Conservation (phyloP, 1,140 invertebrate species). For the Drosophila equinoxialis region DNA sequence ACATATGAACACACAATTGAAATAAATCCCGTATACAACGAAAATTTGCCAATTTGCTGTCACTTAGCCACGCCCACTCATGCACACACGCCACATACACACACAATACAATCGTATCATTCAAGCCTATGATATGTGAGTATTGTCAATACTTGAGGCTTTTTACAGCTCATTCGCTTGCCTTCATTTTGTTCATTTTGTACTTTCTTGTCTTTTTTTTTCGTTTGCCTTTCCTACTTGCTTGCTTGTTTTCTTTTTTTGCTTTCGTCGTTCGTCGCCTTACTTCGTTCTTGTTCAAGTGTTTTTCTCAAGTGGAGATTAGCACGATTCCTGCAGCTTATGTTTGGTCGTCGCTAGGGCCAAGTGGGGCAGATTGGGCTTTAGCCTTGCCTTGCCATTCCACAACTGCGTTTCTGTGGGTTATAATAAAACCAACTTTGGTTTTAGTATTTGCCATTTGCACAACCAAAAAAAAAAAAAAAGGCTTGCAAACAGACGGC, state of each 20-base stretch:
- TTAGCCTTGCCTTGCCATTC: not conserved
- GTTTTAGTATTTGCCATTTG: conserved; percentile 8
- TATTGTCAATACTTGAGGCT: conserved; percentile 79
- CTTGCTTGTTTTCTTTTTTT: conserved; percentile 1
- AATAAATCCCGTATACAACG: conserved; percentile 69
- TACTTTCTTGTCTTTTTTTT: conserved; percentile 1
- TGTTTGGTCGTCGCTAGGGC: conserved; percentile 25
- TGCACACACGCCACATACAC: conserved; percentile 53
- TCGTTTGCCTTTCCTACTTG: not conserved
- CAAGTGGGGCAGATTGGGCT: conserved; percentile 9
- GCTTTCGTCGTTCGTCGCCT: conserved; percentile 56
- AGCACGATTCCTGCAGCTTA: conserved; percentile 69
- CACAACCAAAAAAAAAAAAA: too few species aligned
- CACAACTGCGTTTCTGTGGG: conserved; percentile 10
- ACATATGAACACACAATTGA: conserved; percentile 55
- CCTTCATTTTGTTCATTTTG: conserved; percentile 8
- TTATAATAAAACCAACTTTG: conserved; percentile 14
- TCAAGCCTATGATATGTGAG: conserved; percentile 42
- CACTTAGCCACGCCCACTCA: conserved; percentile 59
- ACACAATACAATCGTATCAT: conserved; percentile 45
- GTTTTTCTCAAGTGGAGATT: conserved; percentile 73
- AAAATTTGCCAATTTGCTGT: conserved; percentile 79
- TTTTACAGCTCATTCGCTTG: conserved; percentile 72
- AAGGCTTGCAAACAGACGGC: not conserved
- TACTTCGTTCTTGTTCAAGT: conserved; percentile 60